A percentile compares a stretch with the other conserved stretches of the same genome.
Conservation (phyloP, 2,888 invertebrate genomes). For the Melikaiella ostensackeni region DNA sequence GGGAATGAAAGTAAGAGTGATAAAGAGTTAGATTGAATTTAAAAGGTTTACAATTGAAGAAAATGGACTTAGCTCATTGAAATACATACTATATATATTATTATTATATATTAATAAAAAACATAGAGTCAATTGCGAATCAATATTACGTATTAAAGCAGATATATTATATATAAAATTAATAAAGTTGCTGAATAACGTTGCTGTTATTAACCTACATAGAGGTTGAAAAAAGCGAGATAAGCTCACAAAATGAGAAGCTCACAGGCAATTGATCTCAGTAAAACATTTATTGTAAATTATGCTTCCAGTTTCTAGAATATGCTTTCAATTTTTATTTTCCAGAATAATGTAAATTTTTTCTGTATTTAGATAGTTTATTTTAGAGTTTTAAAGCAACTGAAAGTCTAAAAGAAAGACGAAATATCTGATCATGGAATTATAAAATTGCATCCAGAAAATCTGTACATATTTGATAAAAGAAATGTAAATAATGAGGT, state of each 20-base stretch:
- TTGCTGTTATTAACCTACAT: constrained; percentile 41
- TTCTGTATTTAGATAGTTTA: not conserved
- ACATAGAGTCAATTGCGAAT: constrained; percentile 70
- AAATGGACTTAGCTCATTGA: constrained; percentile 47
- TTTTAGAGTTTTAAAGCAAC: constrained; percentile 2
- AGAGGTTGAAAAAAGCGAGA: constrained; percentile 16
- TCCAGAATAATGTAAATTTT: not conserved
- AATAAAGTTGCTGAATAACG: constrained; percentile 40
- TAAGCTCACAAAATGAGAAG: constrained; percentile 33
- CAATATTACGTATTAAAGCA: constrained; percentile 64
- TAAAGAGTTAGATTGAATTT: constrained; percentile 41
- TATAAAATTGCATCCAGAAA: not conserved
- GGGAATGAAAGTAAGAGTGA: constrained; percentile 43
- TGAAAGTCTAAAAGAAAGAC: constrained; percentile 1
- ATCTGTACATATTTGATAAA: constrained; percentile 37
- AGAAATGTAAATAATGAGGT: not conserved
- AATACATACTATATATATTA: constrained; percentile 56
- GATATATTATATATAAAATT: constrained; percentile 54
- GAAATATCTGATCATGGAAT: constrained; percentile 21
- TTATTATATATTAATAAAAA: constrained; percentile 50
- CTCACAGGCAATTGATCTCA: constrained; percentile 36
- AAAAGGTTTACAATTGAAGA: constrained; percentile 39
- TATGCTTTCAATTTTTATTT: not conserved
- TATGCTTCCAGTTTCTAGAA: not conserved
- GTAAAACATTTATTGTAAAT: constrained; percentile 30